A percentile compares a stretch with the other conserved stretches of the same genome.
These are phyloP conservation scores for Ostrea denselamellosa DNA, from an alignment of 1,140 invertebrate species.

Conservation along the genomic window DNA sequence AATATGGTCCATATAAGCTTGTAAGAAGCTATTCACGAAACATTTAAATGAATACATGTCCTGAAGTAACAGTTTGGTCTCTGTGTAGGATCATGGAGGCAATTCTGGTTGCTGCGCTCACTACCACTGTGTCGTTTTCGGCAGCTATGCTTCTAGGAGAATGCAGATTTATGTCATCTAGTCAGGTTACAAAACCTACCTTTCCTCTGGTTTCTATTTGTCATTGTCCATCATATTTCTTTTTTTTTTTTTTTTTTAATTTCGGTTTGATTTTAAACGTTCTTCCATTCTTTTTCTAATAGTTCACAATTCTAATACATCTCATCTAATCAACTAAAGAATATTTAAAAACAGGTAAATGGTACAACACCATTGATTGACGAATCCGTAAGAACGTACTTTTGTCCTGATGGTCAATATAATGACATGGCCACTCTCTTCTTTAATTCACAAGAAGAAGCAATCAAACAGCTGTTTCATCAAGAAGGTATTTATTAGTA, in stretches of 20 bases:
- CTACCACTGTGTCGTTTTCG: constrained; percentile 91
- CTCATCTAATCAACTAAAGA: background rate
- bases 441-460: constrained; percentile 98
- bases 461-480: constrained; percentile 94
- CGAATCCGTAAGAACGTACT: constrained; percentile 77
- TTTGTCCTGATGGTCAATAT: constrained; percentile 94
- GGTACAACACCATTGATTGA: constrained; percentile 42
- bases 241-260: no score
- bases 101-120: constrained; percentile 88
- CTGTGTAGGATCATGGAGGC: constrained; percentile 87
- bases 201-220: background rate
- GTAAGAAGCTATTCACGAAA: no score
- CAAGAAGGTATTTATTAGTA: constrained; percentile 79
- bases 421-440: constrained; percentile 94
- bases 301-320: no score
- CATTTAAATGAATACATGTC: no score
- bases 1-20: no score
- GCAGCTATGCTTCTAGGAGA: constrained; percentile 83
- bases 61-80: background rate
- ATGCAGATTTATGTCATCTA: constrained; percentile 61
- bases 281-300: no score
- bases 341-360: background rate
- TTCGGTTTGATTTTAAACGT: background rate
- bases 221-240: background rate
- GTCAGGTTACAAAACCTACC: constrained; percentile 43